Base-by-base conservation (phyloP, 64 coral and sea anemone genomes). In the Actinia equina region DNA sequence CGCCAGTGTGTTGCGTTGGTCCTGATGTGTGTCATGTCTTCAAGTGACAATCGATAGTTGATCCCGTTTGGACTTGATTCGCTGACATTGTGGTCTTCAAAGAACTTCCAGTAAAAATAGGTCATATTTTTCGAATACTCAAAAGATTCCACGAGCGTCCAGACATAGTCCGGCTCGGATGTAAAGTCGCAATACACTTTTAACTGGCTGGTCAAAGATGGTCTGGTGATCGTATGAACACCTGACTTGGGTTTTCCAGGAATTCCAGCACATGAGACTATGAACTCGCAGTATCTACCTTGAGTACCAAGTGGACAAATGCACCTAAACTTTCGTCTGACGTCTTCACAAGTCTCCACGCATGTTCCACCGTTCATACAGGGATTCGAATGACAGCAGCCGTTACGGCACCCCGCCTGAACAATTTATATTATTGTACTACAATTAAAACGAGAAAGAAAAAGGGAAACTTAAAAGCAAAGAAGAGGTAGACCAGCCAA, bases 71-170 rank as follows among this genome's bases (percentile, higher is more conserved):
- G 59, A n/a, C 17, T 93, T 14, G 5, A 41, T 18, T 85, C 81
- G 53, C 80, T 88, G 18, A 57, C 46, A 4, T 80, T 86, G 43
- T 86, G 60, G 52, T 91, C 18, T n/a, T 71, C 30, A n/a, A 10
- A 60, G 1, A 91, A 77, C 18, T 69, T 69, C 55, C 43, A 17
- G 5, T 14, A 3, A 3, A 57, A 86, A 37, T 44, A 59, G 20
- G 10, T 20, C 17, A 5, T 3, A 0, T 41, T 25, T 0, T 78
- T 78, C n/a, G 76, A 78, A 37, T 45, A 45, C 3, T 12, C 26
- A 54, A 94, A 94, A 3, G 92, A 90, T 59, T 94, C 92, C 4
- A 94, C 43, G 1, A 94, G 92, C 10, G 92, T 94, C 92, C 92
- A 94, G 19, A 86, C 77, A 2, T 62, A 76, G 52, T 43, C 64